Base-by-base conservation (phyloP, 2,113 vertebrate species). In the Lynx canadensis region DNA sequence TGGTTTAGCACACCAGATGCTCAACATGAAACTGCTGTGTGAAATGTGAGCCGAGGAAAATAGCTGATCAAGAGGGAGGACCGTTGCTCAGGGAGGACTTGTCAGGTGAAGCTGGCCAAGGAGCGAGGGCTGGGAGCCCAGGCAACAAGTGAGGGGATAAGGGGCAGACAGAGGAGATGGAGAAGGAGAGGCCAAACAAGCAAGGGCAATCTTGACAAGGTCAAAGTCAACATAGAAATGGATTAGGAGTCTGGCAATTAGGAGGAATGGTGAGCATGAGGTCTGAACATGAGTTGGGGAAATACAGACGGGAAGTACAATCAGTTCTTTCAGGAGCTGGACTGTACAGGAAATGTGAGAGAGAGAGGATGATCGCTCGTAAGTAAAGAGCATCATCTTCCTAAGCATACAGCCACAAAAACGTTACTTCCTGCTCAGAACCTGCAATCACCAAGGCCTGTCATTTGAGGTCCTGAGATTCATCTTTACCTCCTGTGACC, bases 381-480 rank as follows among this genome's bases (percentile, higher is more conserved):
- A 95, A 82, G 82, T 65, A 83, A 83, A 92, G 31, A 80, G 80
- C 65, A 73, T 83, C 25, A 48, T 23, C 27, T 89, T 91, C 71
- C 52, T 50, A 65, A 87, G 55, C 38, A 92, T 23, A 93, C 0
- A 81, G 84, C 29, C 63, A 69, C 41, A 71, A 65, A 68, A 55
- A 33, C 12, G 25, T 73, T 36, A 92, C 83, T 83, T 15, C 69
- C 88, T 88, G 55, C 19, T 88, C 55, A 74, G 15, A 57, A 33
- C 69, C 68, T 60, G 27, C 12, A 36, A 69, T 85, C 41, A 83
- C 57, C 48, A 92, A 87, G 55, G 25, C 52, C 48, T 95, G 57
- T 45, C 79, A 87, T 82, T 27, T 68, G 82, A 93, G 55, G 68
- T 33, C 52, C 89, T 71, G 9, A 2, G 41, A 91, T 38, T 92